Evolutionary conservation across 2,888 invertebrate species (phyloP).

Genomic region (Neoaliturus tenellus): DNA sequence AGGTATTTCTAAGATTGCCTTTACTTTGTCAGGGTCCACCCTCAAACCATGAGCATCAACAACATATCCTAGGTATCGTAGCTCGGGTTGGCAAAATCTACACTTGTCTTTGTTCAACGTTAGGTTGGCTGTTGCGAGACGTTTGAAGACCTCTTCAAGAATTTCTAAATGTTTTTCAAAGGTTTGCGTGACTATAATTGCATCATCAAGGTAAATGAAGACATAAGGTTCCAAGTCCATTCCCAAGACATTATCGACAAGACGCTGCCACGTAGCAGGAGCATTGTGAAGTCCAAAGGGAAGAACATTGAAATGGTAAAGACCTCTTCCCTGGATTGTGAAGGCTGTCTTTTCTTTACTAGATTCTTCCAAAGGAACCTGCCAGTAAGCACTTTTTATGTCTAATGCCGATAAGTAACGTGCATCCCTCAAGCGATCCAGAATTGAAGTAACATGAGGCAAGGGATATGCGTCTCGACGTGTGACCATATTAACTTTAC

Average conservation of each 20-base stretch:
- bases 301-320: slow-evolving; percentile 49
- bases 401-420: slow-evolving; percentile 56
- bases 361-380: slow-evolving; percentile 56
- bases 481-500: slow-evolving; percentile 61
- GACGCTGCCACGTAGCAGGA: slow-evolving; percentile 61
- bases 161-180: slow-evolving; percentile 42
- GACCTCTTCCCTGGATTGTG: slow-evolving; percentile 56
- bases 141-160: slow-evolving; percentile 7
- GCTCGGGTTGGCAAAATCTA: slow-evolving; percentile 38
- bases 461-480: slow-evolving; percentile 63
- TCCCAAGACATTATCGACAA: slow-evolving; percentile 62
- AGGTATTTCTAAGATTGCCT: slow-evolving; percentile 49
- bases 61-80: slow-evolving; percentile 56
- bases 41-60: slow-evolving; percentile 47
- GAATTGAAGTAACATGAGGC: slow-evolving; percentile 58
- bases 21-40: slow-evolving; percentile 54
- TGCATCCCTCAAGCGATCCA: slow-evolving; percentile 60
- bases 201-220: slow-evolving; percentile 62
- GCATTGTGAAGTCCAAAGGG: slow-evolving; percentile 63
- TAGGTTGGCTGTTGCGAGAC: slow-evolving; percentile 32
- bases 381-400: slow-evolving; percentile 63
- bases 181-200: slow-evolving; percentile 44
- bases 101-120: slow-evolving; percentile 52
- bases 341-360: slow-evolving; percentile 64
- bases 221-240: slow-evolving; percentile 59